These are phyloP conservation scores for Strix uralensis DNA, from an alignment of 2,113 vertebrate genomes.

Conservation along the genomic window DNA sequence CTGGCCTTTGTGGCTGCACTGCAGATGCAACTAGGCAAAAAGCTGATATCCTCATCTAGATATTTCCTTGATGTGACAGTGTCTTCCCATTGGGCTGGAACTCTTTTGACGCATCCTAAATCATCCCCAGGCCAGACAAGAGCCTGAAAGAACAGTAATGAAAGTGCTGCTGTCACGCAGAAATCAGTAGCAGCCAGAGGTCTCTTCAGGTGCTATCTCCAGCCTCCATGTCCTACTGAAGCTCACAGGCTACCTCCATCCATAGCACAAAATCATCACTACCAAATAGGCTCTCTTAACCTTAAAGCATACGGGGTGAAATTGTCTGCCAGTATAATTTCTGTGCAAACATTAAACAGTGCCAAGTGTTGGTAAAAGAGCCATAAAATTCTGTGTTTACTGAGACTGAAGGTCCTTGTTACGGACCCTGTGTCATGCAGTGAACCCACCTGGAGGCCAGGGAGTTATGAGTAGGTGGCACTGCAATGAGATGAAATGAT, in stretches of 20 bases:
- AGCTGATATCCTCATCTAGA: not conserved
- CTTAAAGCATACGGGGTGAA: not conserved
- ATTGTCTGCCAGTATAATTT: not conserved
- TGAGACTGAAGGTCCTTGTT: not conserved
- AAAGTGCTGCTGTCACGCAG: not conserved
- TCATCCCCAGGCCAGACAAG: not conserved
- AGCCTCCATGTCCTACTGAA: not conserved
- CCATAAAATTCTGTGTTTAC: not conserved
- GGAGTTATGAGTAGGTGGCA: not conserved
- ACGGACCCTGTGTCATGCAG: not conserved
- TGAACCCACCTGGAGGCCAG: not conserved
- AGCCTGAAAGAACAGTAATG: not conserved
- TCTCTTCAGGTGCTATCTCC: not conserved
- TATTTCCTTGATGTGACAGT: not conserved
- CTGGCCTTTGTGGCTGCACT: not conserved
- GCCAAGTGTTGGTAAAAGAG: accelerated
- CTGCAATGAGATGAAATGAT: not conserved
- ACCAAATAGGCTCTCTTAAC: not conserved
- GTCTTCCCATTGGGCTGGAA: not conserved
- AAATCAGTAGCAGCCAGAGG: not conserved
- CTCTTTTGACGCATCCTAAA: not conserved
- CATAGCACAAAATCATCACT: not conserved
- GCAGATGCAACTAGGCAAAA: not conserved
- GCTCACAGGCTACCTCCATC: not conserved
- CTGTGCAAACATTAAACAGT: not conserved